These are phyloP conservation scores for Caenorhabditis parvicauda DNA, from an alignment of 2,888 invertebrate genomes.

Conservation along the genomic window DNA sequence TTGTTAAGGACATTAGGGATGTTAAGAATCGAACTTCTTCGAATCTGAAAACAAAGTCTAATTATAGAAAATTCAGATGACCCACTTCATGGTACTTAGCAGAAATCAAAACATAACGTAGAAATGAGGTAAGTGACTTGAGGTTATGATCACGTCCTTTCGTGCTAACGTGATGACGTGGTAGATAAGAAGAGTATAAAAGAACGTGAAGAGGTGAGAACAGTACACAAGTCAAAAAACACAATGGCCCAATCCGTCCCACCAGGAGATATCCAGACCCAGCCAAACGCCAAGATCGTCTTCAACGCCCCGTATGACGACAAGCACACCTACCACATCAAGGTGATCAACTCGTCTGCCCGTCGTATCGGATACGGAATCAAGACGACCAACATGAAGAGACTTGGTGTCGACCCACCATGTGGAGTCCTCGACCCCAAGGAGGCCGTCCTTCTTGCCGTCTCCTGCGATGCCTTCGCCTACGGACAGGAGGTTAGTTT, in stretches of 20 bases:
- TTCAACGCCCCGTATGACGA: slow-evolving; percentile 52
- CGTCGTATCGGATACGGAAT: slow-evolving; percentile 44
- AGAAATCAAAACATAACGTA: too few species aligned
- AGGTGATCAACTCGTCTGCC: slow-evolving; percentile 42
- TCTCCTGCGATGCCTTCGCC: slow-evolving; percentile 25
- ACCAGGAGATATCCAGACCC: slow-evolving; percentile 34
- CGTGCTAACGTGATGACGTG: too few species aligned
- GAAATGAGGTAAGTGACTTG: too few species aligned
- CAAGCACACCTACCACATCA: slow-evolving; percentile 51
- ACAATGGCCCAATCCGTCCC: slow-evolving; percentile 32
- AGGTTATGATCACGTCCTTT: too few species aligned
- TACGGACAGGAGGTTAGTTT: slow-evolving; percentile 27
- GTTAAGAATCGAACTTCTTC: slow-evolving; percentile 23
- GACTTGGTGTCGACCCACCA: slow-evolving; percentile 43
- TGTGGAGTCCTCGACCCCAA: slow-evolving; percentile 48
- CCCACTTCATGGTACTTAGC: too few species aligned
- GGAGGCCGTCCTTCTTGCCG: slow-evolving; percentile 29
- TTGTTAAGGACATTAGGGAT: too few species aligned
- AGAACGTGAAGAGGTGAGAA: too few species aligned
- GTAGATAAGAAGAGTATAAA: too few species aligned
- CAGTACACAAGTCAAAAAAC: too few species aligned
- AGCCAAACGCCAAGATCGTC: slow-evolving; percentile 43
- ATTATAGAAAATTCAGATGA: too few species aligned
- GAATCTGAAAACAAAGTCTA: slow-evolving; percentile 15
- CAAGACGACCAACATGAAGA: slow-evolving; percentile 51